Evolutionary conservation across 2,888 invertebrate genomes (phyloP), one percentile per base, ranked within the genome.

Genomic region (Geophilus truncorum): DNA sequence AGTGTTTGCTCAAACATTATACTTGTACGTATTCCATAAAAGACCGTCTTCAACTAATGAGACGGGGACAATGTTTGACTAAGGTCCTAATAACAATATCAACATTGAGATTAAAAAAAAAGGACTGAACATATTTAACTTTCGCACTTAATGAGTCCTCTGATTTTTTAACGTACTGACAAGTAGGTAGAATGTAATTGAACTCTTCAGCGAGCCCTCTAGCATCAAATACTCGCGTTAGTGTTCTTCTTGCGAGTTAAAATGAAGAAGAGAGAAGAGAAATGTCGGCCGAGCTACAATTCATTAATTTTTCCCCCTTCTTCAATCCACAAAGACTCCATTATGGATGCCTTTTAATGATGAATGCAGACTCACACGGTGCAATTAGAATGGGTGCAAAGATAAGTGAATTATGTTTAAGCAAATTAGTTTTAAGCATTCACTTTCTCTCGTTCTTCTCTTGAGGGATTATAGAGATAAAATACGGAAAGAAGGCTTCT

Each of bases 381-480:
- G 75, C 75, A 75, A 75, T 75, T 75, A 75, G 23, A 75, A 75
- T 75, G 75, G 28, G n/a, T 28, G 28, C 75, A 45, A 45, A 75
- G 75, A 75, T 75, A 75, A 75, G 75, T 75, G 75, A 75, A 75
- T 75, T 75, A 75, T 75, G 75, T 75, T 15, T 28, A 75, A 28
- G 75, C 75, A 45, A 57, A 57, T 57, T 57, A 57, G 23, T n/a
- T 21, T 57, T 57, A n/a, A 28, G 75, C 75, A 45, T 45, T 45
- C n/a, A n/a, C 45, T 40, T 40, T 40, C 40, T 40, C 40, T 9
- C 9, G 45, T 15, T 32, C n/a, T 45, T 3, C 45, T 45, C n/a
- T 3, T 45, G 18, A 18, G 45, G n/a, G 10, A 45, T 45, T 45
- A n/a, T 3, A n/a, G 18, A 45, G 45, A 45, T 45, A 12, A 40